Base-by-base conservation (phyloP, 2,888 invertebrate genomes). In the Alsophila aescularia region DNA sequence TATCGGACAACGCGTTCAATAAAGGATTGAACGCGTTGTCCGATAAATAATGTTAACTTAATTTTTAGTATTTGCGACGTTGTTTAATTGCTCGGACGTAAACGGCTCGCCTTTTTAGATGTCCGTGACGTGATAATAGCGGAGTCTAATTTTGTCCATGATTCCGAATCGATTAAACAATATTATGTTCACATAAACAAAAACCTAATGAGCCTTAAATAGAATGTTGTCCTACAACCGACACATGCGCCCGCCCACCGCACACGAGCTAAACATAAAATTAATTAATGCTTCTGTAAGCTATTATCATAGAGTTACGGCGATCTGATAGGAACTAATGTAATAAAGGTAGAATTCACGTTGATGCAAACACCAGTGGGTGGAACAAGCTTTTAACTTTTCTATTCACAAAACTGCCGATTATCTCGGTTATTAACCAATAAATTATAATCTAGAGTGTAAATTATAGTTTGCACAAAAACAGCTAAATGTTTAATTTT, bases 191-290 rank as follows among this genome's bases (percentile, higher is more conserved):
- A 66, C 68, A 77, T 69, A 72, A 79, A 72, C 53, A 68, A 73
- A 63, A 73, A 65, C 56, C 51, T 69, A 72, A 71, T 73, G 62
- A 65, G 69, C 87, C 86, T 76, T 86, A 86, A 79, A 88, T 81
- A 87, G 88, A 82, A 85, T 80, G 78, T 85, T 82, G 87, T 79
- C 68, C 62, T 75, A 82, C 79, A 70, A 78, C 70, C 67, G 67
- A 75, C 68, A 73, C 71, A 72, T 70, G 71, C 65, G 67, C 66
- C 79, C 65, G 67, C 66, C 79, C 81, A 87, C 87, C 70, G 73
- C 56, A 62, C 55, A 71, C 62, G 71, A 70, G 64, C 58, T 63
- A 72, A 70, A 76, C 73, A 71, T 78, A 75, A 78, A 72, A 75
- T 79, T 82, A 85, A 85, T 86, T 85, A 85, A 81, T 79, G 75